A percentile compares a stretch with the other conserved stretches of the same genome.
phyloP scores from a whole-genome alignment of 2,113 vertebrate species.

The Miniopterus natalensis region DNA sequence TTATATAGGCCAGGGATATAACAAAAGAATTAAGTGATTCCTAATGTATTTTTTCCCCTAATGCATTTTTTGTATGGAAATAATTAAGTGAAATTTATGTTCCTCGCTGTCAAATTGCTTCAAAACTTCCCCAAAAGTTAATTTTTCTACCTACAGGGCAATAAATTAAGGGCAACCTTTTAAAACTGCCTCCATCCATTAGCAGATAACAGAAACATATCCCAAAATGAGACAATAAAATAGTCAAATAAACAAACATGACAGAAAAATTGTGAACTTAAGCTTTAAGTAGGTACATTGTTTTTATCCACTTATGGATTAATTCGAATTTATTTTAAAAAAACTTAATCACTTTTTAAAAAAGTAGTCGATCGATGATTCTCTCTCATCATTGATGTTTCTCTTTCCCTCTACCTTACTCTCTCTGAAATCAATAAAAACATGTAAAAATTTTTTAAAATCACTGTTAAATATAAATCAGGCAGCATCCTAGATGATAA shows the following conservation, averaged over 20 bases:
- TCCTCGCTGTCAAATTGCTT: constrained; percentile 25
- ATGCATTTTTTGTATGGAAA: background rate
- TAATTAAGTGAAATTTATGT: background rate
- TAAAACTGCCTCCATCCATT: background rate
- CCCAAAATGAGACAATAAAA: background rate
- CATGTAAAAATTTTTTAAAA: background rate
- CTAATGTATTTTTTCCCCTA: background rate
- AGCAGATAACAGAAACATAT: constrained; percentile 40
- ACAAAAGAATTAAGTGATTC: constrained; percentile 43
- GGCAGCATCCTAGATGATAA: background rate
- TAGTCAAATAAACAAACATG: constrained; percentile 49
- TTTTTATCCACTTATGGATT: constrained; percentile 24
- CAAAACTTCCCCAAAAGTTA: background rate
- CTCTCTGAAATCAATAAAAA: no score
- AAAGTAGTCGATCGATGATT: no score
- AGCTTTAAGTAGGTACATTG: background rate
- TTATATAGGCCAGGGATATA: background rate
- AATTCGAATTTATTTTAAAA: constrained; percentile 30
- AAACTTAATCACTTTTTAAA: background rate
- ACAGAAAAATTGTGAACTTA: constrained; percentile 3
- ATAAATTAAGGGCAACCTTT: constrained; percentile 49
- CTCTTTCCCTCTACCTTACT: no score
- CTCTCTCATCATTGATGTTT: no score
- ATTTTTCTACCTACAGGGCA: background rate
- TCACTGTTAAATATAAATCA: constrained; percentile 48